Evolutionary conservation across 2,888 invertebrate genomes (phyloP), one percentile per base, ranked within the genome.

Genomic region (Seira sanloemensis): DNA sequence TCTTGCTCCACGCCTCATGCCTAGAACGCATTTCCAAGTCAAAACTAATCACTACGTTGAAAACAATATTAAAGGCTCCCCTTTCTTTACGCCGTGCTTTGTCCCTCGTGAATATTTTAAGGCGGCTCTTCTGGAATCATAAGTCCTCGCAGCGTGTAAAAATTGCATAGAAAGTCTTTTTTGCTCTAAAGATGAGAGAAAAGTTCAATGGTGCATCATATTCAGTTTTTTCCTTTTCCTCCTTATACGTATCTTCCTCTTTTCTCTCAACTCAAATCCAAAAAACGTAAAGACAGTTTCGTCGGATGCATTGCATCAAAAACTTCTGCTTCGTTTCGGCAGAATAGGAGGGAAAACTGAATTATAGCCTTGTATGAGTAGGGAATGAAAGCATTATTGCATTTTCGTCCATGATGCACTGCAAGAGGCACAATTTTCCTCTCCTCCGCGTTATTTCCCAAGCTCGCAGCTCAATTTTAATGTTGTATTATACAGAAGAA

Each of bases 11-110:
- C n/a, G 58, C 62, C 37, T 37, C 37, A 37, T 37, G 37, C 12
- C 5, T 37, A 7, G 62, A 62, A 62, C 26, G 23, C 27, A 27
- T 66, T 50, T 50, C 75, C 68, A 21, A 81, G 68, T 81, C 74
- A 69, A 81, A 81, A 81, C 80, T 81, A 81, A 81, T 81, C 80
- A 81, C 80, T 68, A 67, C 58, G 54, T 69, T 69, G 75, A 69
- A 81, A 81, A 81, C 75, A 81, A 81, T 75, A 81, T 81, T 74
- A 81, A 58, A 67, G 72, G 72, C 24, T 50, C 71, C 50, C 46
- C 73, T 37, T 65, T 26, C 50, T 75, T 75, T 75, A 75, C 27
- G 37, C 26, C 50, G 26, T 74, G 37, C 27, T 66, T 65, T 24
- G 46, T 78, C 78, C 78, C 78, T 18, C 24, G 78, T 66, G 78